A percentile compares a stretch with the other conserved stretches of the same genome.
phyloP scores from a whole-genome alignment of 2,113 vertebrate species.

The Hemiscyllium ocellatum region DNA sequence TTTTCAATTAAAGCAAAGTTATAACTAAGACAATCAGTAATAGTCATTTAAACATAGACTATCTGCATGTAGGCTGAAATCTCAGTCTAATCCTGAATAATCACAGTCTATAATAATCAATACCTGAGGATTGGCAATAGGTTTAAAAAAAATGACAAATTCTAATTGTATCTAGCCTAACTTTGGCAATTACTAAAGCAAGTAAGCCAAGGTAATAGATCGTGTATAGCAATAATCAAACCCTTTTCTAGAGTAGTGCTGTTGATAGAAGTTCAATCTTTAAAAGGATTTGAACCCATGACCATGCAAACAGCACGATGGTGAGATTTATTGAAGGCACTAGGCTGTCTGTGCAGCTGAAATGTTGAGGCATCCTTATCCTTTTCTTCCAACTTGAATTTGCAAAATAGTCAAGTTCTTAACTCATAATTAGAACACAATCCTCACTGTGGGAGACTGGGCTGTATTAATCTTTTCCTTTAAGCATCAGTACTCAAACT shows the following conservation, averaged over 20 bases:
- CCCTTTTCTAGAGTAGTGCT: neutral
- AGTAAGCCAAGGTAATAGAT: neutral
- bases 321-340: neutral
- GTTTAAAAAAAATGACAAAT: neutral
- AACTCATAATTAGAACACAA: slow-evolving; percentile 32
- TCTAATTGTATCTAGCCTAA: neutral
- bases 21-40: neutral
- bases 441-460: neutral
- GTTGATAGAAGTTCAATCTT: neutral
- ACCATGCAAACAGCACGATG: neutral
- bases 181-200: slow-evolving; percentile 14
- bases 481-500: neutral
- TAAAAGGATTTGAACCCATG: slow-evolving; percentile 5
- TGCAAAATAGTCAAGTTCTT: slow-evolving; percentile 26
- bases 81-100: neutral
- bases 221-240: neutral
- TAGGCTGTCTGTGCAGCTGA: neutral
- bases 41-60: neutral
- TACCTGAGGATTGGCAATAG: neutral
- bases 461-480: neutral
- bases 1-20: neutral
- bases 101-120: neutral
- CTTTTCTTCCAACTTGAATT: neutral
- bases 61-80: neutral
- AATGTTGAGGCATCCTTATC: neutral